Base-by-base conservation (phyloP, 2,888 invertebrate genomes). In the Rhorus exstirpatorius region DNA sequence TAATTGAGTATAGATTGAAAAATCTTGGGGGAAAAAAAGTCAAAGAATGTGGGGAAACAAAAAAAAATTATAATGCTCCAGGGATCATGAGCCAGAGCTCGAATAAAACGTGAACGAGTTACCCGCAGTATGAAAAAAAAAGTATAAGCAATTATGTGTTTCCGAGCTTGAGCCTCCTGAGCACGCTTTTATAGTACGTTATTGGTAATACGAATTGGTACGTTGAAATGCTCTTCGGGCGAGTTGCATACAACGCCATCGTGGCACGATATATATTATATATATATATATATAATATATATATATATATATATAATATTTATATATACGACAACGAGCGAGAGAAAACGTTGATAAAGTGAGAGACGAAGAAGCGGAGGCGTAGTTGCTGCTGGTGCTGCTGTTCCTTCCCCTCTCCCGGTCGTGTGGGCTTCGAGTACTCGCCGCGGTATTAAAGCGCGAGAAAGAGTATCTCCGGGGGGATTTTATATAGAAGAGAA, bases 401-500 rank as follows among this genome's bases (percentile, higher is more conserved):
- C 77, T 24, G 8, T 44, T 58, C 74, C 79, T 58, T 65, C 74
- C 51, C 46, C 63, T 17, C 79, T 58, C 70, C 74, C 51, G 53
- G 68, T 17, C 79, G 84, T 78, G 79, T 68, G 83, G 68, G 76
- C 65, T 60, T 58, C 55, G 55, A 46, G 75, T 65, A 38, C 41
- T 60, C 78, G 78, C 61, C 60, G 68, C 68, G 49, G 60, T 77
- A 44, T 77, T 44, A 68, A 72, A 78, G 58, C 72, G 70, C 75
- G 80, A 79, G 83, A 82, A 82, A 80, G 81, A 85, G 79, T 81
- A 72, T 63, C 72, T 38, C 70, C 21, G 58, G 41, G 74, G 70
- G 79, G 53, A 24, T 53, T 75, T 83, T 74, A 71, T 84, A 75
- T 31, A 85, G 84, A 77, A 83, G 75, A 71, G 84, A 85, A 84